Conservation (phyloP, 2,888 invertebrate species). For the Melinaea marsaeus region DNA sequence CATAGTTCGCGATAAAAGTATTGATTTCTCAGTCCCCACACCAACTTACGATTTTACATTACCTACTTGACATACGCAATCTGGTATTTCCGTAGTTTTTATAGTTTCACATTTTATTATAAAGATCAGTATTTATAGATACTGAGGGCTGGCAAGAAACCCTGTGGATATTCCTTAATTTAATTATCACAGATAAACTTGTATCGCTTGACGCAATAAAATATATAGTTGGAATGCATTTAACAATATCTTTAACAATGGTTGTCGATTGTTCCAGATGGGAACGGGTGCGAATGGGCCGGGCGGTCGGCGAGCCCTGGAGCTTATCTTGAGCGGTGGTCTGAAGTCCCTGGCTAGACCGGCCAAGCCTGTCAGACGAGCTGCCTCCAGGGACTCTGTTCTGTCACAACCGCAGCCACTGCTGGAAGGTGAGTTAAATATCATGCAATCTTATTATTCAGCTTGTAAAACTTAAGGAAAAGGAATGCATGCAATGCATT, state of each 20-base stretch:
- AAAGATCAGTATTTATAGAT: neutral
- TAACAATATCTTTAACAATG: too few relatives aligned
- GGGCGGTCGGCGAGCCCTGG: conserved; percentile 63
- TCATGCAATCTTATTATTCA: neutral
- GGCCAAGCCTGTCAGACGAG: conserved; percentile 64
- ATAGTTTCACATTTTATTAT: neutral
- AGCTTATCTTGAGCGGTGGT: conserved; percentile 66
- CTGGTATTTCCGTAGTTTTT: neutral
- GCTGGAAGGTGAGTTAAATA: conserved; percentile 56
- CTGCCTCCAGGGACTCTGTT: conserved; percentile 71
- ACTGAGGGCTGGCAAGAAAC: too few relatives aligned
- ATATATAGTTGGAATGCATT: too few relatives aligned
- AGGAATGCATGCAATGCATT: too few relatives aligned
- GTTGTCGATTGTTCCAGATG: conserved; percentile 44
- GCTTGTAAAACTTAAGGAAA: neutral
- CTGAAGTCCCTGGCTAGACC: conserved; percentile 67
- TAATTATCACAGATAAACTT: too few relatives aligned
- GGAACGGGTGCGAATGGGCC: conserved; percentile 69
- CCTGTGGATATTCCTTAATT: too few relatives aligned
- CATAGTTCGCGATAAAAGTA: neutral
- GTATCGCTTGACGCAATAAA: too few relatives aligned
- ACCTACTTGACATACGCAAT: neutral
- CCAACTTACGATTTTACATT: neutral
- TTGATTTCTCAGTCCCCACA: neutral
- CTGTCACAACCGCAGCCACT: conserved; percentile 69